Evolutionary conservation across 2,113 vertebrate genomes (phyloP), one percentile per base, ranked within the genome.

Genomic region (Gasterosteus aculeatus): DNA sequence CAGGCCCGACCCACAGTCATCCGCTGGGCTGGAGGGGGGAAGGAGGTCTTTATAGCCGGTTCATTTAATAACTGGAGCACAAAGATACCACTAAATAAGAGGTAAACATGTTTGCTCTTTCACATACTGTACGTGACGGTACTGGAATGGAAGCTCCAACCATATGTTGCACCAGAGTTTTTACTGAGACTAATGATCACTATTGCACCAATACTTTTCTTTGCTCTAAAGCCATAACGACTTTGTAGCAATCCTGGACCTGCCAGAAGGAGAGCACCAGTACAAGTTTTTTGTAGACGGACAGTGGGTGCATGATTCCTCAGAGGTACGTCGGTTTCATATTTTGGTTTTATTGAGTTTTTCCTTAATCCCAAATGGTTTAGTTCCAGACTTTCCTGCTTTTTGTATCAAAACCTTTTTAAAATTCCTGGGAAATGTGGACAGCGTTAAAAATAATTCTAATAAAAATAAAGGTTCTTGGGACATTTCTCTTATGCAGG

Each of bases 281-380:
- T 99, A 99, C 91, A 99, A 99, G 85, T 99, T 99, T 86, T 99
- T 98, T 87, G 98, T 99, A 85, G 98, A 99, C n/a, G 97, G 97
- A 65, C 98, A 99, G 82, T 99, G 98, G 98, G 93, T 98, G 60
- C 96, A 99, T 46, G 98, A 99, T 84, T 93, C 97, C 0, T 96
- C 96, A 15, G 97, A 99, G 96, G 98, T 98, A 95, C 92, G n/a
- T 10, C 12, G 33, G 42, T n/a, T 3, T 54, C 16, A n/a, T 18
- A 3, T 44, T 65, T 2, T 60, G 3, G 26, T 42, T 22, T 75
- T 41, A 39, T 51, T 47, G 2, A 71, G 22, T 14, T 35, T 47
- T 47, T 10, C 29, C 18, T 26, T 38, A 29, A 29, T 53, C 3
- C 39, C 19, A 19, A 42, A 29, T 10, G 7, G 15, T 18, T 69